phyloP scores from a whole-genome alignment of 1,140 invertebrate genomes.

The Papilio aristodemus region DNA sequence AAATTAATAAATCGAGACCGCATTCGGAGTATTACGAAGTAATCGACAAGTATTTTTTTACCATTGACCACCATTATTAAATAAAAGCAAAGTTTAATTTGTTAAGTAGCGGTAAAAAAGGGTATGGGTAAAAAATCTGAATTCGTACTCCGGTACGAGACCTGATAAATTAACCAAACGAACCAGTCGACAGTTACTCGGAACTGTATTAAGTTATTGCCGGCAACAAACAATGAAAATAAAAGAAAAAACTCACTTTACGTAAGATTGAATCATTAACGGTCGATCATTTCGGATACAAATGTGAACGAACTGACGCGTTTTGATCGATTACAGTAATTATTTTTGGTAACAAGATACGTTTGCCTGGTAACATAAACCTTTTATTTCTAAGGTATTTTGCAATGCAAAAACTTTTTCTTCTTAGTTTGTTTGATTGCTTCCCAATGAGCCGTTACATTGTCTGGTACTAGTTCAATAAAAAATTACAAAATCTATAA shows the following conservation, averaged over 20 bases:
- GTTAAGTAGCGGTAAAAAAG: neutral
- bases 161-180: conserved; percentile 10
- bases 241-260: neutral
- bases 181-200: conserved; percentile 4
- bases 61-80: neutral
- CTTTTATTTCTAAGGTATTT: neutral
- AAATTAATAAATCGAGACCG: neutral
- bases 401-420: neutral
- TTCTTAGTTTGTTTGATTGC: neutral
- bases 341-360: neutral
- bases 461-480: neutral
- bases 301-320: conserved; percentile 3
- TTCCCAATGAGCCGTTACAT: neutral
- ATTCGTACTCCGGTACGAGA: neutral
- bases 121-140: neutral
- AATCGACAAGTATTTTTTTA: neutral
- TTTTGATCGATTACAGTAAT: conserved; percentile 3
- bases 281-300: conserved; percentile 14
- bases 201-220: conserved; percentile 13
- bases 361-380: neutral
- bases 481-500: neutral
- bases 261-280: conserved; percentile 20
- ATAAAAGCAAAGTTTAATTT: conserved; percentile 8
- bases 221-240: conserved; percentile 4
- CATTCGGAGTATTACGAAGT: neutral